Evolutionary conservation across 2,797 vertebrate genomes (phyloP).

Genomic region (Silurus aristotelis): DNA sequence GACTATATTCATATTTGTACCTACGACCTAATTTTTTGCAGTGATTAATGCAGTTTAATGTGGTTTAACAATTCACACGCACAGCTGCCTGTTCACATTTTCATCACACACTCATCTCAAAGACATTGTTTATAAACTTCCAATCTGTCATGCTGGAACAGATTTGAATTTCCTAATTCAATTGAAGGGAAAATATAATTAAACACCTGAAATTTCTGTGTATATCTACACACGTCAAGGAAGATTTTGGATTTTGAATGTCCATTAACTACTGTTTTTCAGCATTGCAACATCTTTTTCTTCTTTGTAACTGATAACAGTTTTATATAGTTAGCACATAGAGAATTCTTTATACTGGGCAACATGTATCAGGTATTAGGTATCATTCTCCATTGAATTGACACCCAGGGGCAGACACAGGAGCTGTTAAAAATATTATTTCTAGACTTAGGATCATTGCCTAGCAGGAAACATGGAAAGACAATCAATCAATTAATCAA

Average conservation of each 20-base stretch:
- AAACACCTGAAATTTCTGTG: too few species aligned
- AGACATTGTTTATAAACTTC: too few species aligned
- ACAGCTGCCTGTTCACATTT: too few species aligned
- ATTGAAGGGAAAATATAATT: too few species aligned
- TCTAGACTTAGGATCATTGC: too few species aligned
- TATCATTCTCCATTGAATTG: too few species aligned
- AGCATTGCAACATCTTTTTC: background rate
- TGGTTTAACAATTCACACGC: background rate
- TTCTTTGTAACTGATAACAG: background rate
- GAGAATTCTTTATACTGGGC: background rate
- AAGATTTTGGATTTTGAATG: background rate
- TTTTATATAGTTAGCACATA: background rate
- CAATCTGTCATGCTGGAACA: too few species aligned
- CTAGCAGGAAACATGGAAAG: background rate
- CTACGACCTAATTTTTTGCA: background rate
- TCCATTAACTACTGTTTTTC: background rate
- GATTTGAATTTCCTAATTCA: too few species aligned
- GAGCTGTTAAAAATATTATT: too few species aligned
- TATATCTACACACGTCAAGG: background rate
- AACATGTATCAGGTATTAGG: background rate
- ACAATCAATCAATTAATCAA: background rate
- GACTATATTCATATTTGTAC: too few species aligned
- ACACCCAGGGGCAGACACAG: too few species aligned
- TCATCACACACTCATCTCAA: background rate
- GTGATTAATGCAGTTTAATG: background rate